phyloP scores from a whole-genome alignment of 2,888 invertebrate species.

The Acleris cristana region DNA sequence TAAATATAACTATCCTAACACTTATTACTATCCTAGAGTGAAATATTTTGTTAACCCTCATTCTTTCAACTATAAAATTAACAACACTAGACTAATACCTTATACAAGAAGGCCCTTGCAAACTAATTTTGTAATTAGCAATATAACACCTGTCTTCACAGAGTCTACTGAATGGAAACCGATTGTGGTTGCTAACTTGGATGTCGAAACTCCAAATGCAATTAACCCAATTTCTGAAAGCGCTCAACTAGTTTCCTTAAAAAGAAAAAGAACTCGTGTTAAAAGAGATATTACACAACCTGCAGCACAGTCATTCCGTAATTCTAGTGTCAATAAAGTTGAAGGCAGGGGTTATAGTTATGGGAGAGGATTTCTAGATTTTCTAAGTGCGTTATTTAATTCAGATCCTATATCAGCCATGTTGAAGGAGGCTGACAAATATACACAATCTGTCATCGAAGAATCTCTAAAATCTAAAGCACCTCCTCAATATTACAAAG shows the following conservation, averaged over 20 bases:
- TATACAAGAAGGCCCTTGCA: conserved; percentile 54
- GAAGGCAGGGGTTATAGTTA: conserved; percentile 26
- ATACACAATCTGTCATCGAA: conserved; percentile 57
- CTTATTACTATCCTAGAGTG: conserved; percentile 73
- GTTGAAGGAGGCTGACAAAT: conserved; percentile 51
- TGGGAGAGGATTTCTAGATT: conserved; percentile 52
- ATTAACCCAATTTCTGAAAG: conserved; percentile 42
- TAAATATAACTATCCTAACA: conserved; percentile 74
- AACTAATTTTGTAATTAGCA: conserved; percentile 45
- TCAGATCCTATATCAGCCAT: conserved; percentile 51
- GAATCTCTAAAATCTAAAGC: conserved; percentile 54
- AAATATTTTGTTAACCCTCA: conserved; percentile 73
- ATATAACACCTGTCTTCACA: conserved; percentile 42
- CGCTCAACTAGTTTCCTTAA: conserved; percentile 24
- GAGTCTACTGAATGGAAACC: conserved; percentile 71
- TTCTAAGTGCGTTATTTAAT: conserved; percentile 53
- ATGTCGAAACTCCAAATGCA: conserved; percentile 43
- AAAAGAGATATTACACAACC: conserved; percentile 11
- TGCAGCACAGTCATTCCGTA: conserved; percentile 16
- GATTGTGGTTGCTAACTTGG: conserved; percentile 57
- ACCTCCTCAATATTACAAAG: conserved; percentile 63
- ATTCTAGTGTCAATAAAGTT: conserved; percentile 20
- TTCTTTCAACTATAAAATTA: conserved; percentile 56
- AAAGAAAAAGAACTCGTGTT: conserved; percentile 30
- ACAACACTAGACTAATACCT: conserved; percentile 61